These are phyloP conservation scores for Pemphigus obesinymphae DNA, from an alignment of 1,140 invertebrate species.

Conservation along the genomic window DNA sequence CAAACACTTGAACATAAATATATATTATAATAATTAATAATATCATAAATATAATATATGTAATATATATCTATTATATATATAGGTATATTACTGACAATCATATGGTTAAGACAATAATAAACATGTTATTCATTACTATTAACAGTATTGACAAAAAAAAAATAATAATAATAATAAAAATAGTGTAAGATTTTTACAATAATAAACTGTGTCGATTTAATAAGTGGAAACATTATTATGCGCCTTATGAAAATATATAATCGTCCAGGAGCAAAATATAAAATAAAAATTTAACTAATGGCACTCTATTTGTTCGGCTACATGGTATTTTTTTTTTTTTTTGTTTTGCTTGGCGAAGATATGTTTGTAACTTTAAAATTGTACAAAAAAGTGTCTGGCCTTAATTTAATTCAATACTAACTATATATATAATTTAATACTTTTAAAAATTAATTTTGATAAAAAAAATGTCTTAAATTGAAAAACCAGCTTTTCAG, in stretches of 20 bases:
- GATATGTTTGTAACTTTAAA: not conserved
- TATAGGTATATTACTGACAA: constrained; percentile 2
- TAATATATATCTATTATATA: not conserved
- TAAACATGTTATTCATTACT: constrained; percentile 13
- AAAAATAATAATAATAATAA: constrained; percentile 2
- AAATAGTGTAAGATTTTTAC: not conserved
- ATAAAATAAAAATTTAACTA: constrained; percentile 15
- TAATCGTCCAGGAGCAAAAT: not conserved
- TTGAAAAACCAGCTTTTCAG: constrained; percentile 35
- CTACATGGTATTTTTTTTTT: not conserved
- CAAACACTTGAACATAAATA: constrained; percentile 31
- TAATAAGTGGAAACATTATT: constrained; percentile 26
- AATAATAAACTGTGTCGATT: constrained; percentile 29
- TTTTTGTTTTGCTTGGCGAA: not conserved
- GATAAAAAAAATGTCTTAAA: constrained; percentile 32
- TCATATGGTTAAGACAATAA: constrained; percentile 18
- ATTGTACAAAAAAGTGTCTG: constrained; percentile 28
- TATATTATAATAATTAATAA: constrained; percentile 26
- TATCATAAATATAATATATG: constrained; percentile 4
- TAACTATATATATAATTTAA: constrained; percentile 34
- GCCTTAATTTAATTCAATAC: constrained; percentile 22
- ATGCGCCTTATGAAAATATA: not conserved
- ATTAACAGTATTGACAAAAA: not conserved
- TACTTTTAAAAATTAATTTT: constrained; percentile 39
- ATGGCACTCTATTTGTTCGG: constrained; percentile 24